Base-by-base conservation (phyloP, 2,888 invertebrate genomes). In the Monochamus alternatus region DNA sequence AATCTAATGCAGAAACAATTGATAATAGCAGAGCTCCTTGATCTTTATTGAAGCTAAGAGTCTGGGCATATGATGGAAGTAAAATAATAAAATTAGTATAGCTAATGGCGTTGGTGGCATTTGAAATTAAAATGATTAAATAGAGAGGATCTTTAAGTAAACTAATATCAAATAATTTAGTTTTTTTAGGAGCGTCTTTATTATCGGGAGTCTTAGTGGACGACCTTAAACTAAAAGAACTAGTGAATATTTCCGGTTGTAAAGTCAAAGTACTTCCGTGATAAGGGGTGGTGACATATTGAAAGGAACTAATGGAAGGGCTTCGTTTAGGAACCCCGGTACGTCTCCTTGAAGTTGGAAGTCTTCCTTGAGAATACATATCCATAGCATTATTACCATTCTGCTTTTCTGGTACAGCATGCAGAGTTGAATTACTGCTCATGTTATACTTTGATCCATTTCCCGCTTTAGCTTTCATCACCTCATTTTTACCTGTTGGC, bases 31-130 rank as follows among this genome's bases (percentile, higher is more conserved):
- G 92, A 5, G 95, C 95, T 0, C 94, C 93, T 72, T 92, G 89
- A 0, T 92, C 91, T 83, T 95, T 95, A 85, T 94, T 93, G 84
- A 94, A 96, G 0, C 92, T 92, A 67, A 95, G 89, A 38, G 92
- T 91, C 5, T 92, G 87, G 0, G 96, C 96, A 85, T 95, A 96
- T 0, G 94, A 92, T 5, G 96, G 96, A 30, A 96, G 91, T 22
- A 96, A 86, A 67, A 96, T 96, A 1, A 96, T 93, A 81, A 96
- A 96, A 85, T 96, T 96, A 0, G 96, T 96, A 83, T 96, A 96
- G 76, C 96, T 95, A 67, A 96, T 95, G 0, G 96, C 96, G 78
- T 94, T 95, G 0, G 96, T 95, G 62, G 95, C 96, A 84, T 96
- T 96, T 0, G 96, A 96, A 84, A 96, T 93, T 30, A 96, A 87